Evolutionary conservation across 2,113 vertebrate genomes (phyloP), one percentile per base, ranked within the genome.

Genomic region (Onychostruthus taczanowskii): DNA sequence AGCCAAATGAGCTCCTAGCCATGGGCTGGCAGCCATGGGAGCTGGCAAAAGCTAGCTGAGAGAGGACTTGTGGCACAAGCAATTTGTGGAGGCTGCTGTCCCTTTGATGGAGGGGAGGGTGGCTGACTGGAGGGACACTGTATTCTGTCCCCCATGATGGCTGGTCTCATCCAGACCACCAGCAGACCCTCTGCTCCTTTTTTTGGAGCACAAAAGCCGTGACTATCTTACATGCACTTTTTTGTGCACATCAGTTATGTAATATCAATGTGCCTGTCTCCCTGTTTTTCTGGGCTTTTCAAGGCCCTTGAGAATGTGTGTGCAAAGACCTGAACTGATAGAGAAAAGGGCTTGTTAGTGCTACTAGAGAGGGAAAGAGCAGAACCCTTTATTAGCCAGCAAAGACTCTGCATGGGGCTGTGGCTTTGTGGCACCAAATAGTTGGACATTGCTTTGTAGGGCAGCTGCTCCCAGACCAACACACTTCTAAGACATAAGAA

Each of bases 181-280:
- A 80, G 35, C 47, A 96, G 47, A 27, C 22, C 15, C 12, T 24
- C 50, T 58, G 16, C n/a, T 88, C 39, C 37, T 35, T 47, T 47
- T 44, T 50, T 28, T 23, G 2, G 6, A 17, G 4, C 16, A 47
- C 8, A 28, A 35, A 30, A 78, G 17, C n/a, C 18, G 2, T 24
- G 9, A 17, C 22, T 39, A 15, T 41, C 15, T 58, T 17, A 18
- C 1, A 1, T 8, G 9, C 3, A 1, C 8, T 37, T 35, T 61
- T 78, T n/a, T 37, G 39, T 63, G 50, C 17, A 6, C 23, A 28
- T 52, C 9, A 11, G 20, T 59, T 20, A 14, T 14, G 26, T 46
- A 58, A 93, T 31, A 7, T 84, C 50, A n/a, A 2, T n/a, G 43
- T 85, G 67, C n/a, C 30, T 43, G 24, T 35, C 63, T 37, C 49